Evolutionary conservation across 2,797 vertebrate species (phyloP).

Genomic region (Microcaecilia unicolor): DNA sequence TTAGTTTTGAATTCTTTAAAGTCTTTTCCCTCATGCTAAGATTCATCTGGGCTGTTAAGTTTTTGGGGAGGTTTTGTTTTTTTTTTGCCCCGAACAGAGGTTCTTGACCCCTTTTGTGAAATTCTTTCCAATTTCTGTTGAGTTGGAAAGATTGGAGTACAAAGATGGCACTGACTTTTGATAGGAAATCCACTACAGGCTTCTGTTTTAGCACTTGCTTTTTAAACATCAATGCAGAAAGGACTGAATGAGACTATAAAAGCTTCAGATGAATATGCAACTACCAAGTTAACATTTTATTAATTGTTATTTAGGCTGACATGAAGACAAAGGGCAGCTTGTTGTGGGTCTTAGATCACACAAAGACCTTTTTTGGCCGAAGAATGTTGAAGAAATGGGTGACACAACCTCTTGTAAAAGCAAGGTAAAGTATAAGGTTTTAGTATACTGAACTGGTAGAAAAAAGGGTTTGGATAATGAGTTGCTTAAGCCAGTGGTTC

Average conservation of each 20-base stretch:
- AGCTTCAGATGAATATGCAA: neutral
- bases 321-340: conserved; percentile 75
- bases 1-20: no score
- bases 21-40: no score
- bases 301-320: conserved; percentile 45
- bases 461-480: neutral
- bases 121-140: no score
- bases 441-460: conserved; percentile 23
- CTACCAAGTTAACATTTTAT: neutral
- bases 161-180: no score
- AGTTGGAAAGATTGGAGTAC: no score
- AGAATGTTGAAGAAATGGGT: conserved; percentile 88
- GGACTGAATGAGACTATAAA: neutral
- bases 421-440: conserved; percentile 60
- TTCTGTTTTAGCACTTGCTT: no score
- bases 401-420: conserved; percentile 74
- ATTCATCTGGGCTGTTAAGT: no score
- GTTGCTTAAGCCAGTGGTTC: no score
- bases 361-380: conserved; percentile 78
- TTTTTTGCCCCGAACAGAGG: no score
- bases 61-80: no score
- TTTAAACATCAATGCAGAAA: neutral
- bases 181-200: no score
- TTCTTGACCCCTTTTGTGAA: no score
- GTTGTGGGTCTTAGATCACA: conserved; percentile 88